Evolutionary conservation across 2,797 vertebrate species (phyloP), one percentile per base, ranked within the genome.

Genomic region (Acrocephalus scirpaceus): DNA sequence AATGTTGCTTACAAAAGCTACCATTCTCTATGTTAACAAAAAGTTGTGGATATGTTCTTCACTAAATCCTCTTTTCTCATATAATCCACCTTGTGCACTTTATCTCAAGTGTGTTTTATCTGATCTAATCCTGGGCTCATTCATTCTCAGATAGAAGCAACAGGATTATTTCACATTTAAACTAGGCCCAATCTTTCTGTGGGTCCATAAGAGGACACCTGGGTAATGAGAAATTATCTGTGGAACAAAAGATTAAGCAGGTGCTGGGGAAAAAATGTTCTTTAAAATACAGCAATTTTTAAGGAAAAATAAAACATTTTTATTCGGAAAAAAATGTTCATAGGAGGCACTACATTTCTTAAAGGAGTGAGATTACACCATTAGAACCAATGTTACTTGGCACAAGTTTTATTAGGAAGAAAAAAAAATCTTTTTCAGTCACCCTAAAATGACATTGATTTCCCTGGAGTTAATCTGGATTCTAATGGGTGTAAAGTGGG

Each of bases 61-160:
- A 99, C 98, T 99, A 99, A 99, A 99, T 99, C 99, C 99, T 99
- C 99, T 99, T 99, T 99, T 98, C 98, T 98, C 98, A 98, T 98
- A 98, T 99, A 99, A 99, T 99, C 99, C 99, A 99, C 99, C 99
- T 99, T 98, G 98, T 97, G 98, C 98, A 98, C 99, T 99, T 99
- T 99, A 99, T 99, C 98, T 99, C 98, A 98, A 99, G 98, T 99
- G 99, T 98, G 98, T 98, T 99, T 99, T 99, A 99, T 99, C 98
- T 99, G 98, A 98, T 99, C 98, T 99, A 99, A 99, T 99, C 99
- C 99, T 96, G 97, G 98, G 97, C 98, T 98, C 97, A 99, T 99
- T 99, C 98, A 99, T 97, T 98, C 97, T 96, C 97, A 98, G 97
- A 98, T 97, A 98, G 98, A 98, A 98, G 98, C 96, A 98, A 98